A percentile compares a stretch with the other conserved stretches of the same genome.
phyloP scores from a whole-genome alignment of 2,797 vertebrate species.

The Micropoecilia bifurca region DNA sequence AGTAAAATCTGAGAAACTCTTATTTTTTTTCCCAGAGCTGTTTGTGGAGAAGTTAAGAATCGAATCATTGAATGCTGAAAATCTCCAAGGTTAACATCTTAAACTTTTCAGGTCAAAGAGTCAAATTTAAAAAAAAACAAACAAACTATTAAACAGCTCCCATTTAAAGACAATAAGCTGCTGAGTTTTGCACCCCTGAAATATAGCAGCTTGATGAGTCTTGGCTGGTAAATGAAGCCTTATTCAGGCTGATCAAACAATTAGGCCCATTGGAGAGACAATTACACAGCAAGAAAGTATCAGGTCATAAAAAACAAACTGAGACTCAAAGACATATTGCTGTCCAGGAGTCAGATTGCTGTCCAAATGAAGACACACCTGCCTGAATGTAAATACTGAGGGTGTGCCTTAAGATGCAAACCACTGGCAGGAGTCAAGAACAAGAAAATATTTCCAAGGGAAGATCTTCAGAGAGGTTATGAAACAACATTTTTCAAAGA shows the following conservation, averaged over 20 bases:
- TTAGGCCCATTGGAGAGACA: neutral
- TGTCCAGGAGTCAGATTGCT: neutral
- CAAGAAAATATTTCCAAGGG: neutral
- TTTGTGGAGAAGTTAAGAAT: neutral
- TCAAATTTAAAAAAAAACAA: too few relatives aligned
- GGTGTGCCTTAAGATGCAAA: slow-evolving; percentile 15
- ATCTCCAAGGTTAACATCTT: neutral
- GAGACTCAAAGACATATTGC: too few relatives aligned
- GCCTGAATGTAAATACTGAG: slow-evolving; percentile 16
- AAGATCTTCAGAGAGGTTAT: neutral
- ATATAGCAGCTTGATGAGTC: neutral
- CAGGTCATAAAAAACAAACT: too few relatives aligned
- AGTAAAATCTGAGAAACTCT: too few relatives aligned
- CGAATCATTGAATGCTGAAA: neutral
- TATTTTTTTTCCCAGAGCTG: too few relatives aligned
- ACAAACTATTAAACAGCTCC: neutral
- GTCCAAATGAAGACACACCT: neutral
- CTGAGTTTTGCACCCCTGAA: neutral
- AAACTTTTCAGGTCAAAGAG: neutral
- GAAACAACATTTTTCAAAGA: neutral
- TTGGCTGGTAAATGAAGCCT: neutral
- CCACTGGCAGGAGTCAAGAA: neutral
- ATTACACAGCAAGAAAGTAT: neutral
- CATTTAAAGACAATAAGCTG: neutral
- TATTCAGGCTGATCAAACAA: neutral